A percentile compares a stretch with the other conserved stretches of the same genome.
phyloP scores from a whole-genome alignment of 2,113 vertebrate species.

The Zosterops hypoxanthus region DNA sequence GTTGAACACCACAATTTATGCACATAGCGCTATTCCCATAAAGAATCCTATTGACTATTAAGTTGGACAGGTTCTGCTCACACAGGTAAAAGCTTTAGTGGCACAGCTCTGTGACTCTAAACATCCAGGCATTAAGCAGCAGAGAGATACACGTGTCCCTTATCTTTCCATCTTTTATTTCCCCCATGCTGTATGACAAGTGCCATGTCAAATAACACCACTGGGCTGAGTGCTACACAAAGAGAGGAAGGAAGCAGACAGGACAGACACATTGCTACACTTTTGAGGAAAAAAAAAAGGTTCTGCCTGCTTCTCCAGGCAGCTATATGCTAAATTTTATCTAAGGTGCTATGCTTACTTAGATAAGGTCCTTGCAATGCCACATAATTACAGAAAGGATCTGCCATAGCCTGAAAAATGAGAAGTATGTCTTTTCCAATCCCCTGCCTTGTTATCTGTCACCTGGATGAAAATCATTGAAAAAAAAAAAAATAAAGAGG shows the following conservation, averaged over 20 bases:
- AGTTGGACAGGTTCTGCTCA: neutral
- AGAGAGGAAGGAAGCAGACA: neutral
- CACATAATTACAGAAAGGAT: slow-evolving; percentile 26
- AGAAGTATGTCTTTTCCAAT: slow-evolving; percentile 38
- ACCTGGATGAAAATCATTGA: slow-evolving; percentile 48
- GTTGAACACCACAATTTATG: neutral
- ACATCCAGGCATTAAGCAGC: neutral
- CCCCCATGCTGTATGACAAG: neutral
- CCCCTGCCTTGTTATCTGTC: slow-evolving; percentile 49
- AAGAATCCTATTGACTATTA: neutral
- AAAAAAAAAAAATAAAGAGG: slow-evolving; percentile 14
- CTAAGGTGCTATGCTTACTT: slow-evolving; percentile 15
- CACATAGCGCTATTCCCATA: neutral
- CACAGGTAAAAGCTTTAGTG: neutral
- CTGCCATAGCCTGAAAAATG: slow-evolving; percentile 13
- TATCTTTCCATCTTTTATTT: neutral
- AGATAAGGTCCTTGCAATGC: slow-evolving; percentile 29
- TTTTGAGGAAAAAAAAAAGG: neutral
- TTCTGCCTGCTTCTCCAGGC: neutral
- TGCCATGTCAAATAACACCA: neutral
- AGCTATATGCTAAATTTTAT: neutral
- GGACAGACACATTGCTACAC: neutral
- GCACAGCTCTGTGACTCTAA: neutral
- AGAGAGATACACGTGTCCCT: neutral
- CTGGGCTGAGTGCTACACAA: neutral